Evolutionary conservation across 2,888 invertebrate species (phyloP).

Genomic region (Hoplodrina blanda): DNA sequence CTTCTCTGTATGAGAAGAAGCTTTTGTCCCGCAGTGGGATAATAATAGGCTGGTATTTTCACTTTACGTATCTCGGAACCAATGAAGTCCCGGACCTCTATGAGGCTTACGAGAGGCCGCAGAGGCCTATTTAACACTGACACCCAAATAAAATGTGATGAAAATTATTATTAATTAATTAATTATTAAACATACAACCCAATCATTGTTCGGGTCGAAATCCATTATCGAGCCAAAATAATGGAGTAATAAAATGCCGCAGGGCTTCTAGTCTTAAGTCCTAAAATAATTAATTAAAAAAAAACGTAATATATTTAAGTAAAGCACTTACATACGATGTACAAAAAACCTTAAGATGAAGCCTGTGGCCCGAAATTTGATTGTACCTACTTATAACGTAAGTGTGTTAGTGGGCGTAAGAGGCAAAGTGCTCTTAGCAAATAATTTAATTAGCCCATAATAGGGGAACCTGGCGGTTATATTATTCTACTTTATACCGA

Average conservation of each 20-base stretch:
- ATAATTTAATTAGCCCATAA: conserved; percentile 51
- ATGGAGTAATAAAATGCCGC: neutral
- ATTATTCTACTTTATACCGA: conserved; percentile 27
- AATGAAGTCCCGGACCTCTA: too few relatives aligned
- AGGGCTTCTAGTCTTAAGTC: neutral
- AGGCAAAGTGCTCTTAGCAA: conserved; percentile 49
- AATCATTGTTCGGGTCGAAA: neutral
- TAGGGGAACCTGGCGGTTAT: conserved; percentile 30
- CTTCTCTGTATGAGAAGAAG: too few relatives aligned
- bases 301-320: conserved; percentile 5
- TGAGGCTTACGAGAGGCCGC: too few relatives aligned
- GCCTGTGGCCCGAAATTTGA: conserved; percentile 45
- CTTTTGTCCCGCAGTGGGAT: too few relatives aligned
- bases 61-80: too few relatives aligned
- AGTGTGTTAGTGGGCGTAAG: conserved; percentile 30
- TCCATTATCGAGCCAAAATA: neutral
- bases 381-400: conserved; percentile 38
- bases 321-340: conserved; percentile 8
- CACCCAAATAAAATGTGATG: too few relatives aligned
- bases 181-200: neutral
- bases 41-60: too few relatives aligned
- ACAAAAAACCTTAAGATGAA: conserved; percentile 36
- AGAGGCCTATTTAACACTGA: too few relatives aligned
- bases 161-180: too few relatives aligned
- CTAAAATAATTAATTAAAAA: conserved; percentile 12